Base-by-base conservation (phyloP, 2,888 invertebrate genomes). In the Eristalis tenax region DNA sequence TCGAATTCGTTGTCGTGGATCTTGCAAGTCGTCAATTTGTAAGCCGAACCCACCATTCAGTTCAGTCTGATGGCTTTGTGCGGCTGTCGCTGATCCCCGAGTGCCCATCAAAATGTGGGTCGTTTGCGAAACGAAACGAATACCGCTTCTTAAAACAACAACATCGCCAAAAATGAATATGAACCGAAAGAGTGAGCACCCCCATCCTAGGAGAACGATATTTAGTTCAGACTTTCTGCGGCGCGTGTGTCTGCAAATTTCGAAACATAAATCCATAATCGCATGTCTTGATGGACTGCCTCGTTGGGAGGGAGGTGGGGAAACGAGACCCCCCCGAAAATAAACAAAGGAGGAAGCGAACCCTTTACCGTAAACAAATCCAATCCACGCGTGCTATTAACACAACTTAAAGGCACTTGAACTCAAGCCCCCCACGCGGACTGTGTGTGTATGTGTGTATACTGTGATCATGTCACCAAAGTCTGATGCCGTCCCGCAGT, bases 361-460 rank as follows among this genome's bases (percentile, higher is more conserved):
- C 74, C 23, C 22, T 32, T 77, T 32, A 40, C 73, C 43, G 4
- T 78, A 86, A 86, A 77, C 77, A 85, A 82, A 85, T 59, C 57
- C 85, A 56, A 70, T 77, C 82, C 85, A 86, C 85, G 82, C 85
- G 85, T 86, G 82, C 85, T 86, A 70, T 70, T 18, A 77, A 77
- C 78, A 86, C 65, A 74, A 73, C 50, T 76, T 63, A 22, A 76
- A 68, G 84, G 15, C 56, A 74, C 59, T 70, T 23, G 61, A 77
- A 74, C 59, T 61, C 18, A 50, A 77, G 73, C 23, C 40, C 15
- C 56, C 8, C 69, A 57, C 26, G 26, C 0, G 13, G 26, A 11
- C 11, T 23, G 57, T 10, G 22, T 8, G 57, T 18, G 23, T 59
- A 15, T 4, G 4, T n/a, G 59, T 59, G 40, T 65, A 57, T 57